These are phyloP conservation scores for Taphrorychus bicolor DNA, from an alignment of 2,888 invertebrate genomes.

Conservation along the genomic window DNA sequence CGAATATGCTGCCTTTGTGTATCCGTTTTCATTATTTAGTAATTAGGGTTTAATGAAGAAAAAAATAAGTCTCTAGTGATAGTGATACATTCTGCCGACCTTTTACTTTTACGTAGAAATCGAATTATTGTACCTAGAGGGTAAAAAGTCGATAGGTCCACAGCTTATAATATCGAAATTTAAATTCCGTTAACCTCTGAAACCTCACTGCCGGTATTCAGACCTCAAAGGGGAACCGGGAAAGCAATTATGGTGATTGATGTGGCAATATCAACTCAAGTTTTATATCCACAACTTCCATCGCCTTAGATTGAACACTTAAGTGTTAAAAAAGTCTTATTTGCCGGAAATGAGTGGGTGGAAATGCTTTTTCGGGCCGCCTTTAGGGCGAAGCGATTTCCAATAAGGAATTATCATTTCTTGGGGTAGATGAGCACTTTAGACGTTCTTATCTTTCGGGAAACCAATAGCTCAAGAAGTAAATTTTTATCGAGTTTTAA, in stretches of 20 bases:
- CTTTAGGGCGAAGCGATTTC: constrained; percentile 11
- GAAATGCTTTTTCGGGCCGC: constrained; percentile 21
- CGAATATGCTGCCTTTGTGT: background rate
- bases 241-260: constrained; percentile 39
- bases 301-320: constrained; percentile 37
- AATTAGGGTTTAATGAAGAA: no score
- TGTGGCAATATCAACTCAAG: constrained; percentile 37
- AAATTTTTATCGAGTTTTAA: no score
- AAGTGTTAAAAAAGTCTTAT: constrained; percentile 30
- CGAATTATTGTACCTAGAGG: background rate
- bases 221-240: constrained; percentile 19
- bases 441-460: constrained; percentile 4
- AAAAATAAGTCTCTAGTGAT: no score
- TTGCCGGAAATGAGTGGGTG: constrained; percentile 32
- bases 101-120: no score
- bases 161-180: background rate
- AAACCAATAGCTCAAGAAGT: background rate
- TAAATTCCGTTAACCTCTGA: background rate
- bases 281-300: constrained; percentile 36
- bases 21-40: background rate
- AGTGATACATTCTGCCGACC: no score
- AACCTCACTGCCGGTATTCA: constrained; percentile 1
- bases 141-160: background rate
- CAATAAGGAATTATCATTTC: constrained; percentile 19
- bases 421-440: constrained; percentile 1